phyloP scores from a whole-genome alignment of 2,888 invertebrate species.

The Linhomoeus sp. region DNA sequence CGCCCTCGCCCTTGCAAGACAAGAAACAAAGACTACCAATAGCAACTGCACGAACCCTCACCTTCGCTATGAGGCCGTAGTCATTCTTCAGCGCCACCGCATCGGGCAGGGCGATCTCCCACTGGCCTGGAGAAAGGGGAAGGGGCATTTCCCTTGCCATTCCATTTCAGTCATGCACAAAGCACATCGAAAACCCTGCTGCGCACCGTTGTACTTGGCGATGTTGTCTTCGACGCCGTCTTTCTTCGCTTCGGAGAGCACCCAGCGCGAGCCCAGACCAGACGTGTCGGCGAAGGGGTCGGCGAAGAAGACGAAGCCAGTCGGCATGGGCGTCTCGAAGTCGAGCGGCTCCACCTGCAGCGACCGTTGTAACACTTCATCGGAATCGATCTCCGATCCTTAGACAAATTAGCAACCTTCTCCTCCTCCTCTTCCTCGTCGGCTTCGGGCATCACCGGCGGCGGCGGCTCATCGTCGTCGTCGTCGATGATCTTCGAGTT shows the following conservation, averaged over 20 bases:
- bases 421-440: too few relatives aligned
- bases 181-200: background rate
- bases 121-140: constrained; percentile 34
- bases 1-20: too few relatives aligned
- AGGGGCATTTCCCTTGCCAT: background rate
- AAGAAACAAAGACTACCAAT: too few relatives aligned
- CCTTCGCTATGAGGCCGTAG: constrained; percentile 61
- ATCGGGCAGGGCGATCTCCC: constrained; percentile 52
- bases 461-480: too few relatives aligned
- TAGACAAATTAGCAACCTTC: too few relatives aligned
- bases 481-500: too few relatives aligned
- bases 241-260: constrained; percentile 71
- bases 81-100: constrained; percentile 61
- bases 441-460: too few relatives aligned
- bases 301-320: constrained; percentile 50
- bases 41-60: constrained; percentile 10
- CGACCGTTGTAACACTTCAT: too few relatives aligned
- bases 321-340: constrained; percentile 51
- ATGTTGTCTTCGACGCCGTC: constrained; percentile 62
- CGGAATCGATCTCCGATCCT: too few relatives aligned
- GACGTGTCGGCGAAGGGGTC: constrained; percentile 45
- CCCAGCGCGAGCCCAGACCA: constrained; percentile 55
- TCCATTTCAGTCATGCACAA: background rate
- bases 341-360: constrained; percentile 30
- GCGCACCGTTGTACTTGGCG: constrained; percentile 72